Evolutionary conservation across 2,797 vertebrate species (phyloP).

Genomic region (Octomys mimax): DNA sequence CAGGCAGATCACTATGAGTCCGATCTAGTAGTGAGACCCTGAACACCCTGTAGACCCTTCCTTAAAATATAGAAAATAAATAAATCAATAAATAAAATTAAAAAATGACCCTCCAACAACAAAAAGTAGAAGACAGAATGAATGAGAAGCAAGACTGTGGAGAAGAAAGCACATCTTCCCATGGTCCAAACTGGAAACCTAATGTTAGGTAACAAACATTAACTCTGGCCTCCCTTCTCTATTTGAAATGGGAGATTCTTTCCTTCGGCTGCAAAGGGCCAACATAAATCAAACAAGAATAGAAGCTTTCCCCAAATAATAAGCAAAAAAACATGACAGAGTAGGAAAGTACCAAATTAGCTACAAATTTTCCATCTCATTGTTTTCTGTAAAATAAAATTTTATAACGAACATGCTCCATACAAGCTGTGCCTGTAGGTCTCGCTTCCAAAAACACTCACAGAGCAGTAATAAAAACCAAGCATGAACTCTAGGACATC

Average conservation of each 20-base stretch:
- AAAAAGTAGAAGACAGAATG: conserved; percentile 82
- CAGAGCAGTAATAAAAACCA: conserved; percentile 90
- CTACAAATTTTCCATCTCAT: conserved; percentile 88
- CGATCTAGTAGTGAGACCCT: too few relatives aligned
- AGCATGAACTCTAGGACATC: conserved; percentile 90
- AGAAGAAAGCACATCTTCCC: conserved; percentile 74
- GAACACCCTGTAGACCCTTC: too few relatives aligned
- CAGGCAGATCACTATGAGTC: too few relatives aligned
- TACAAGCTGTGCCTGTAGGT: conserved; percentile 89
- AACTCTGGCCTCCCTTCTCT: conserved; percentile 80
- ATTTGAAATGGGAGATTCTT: conserved; percentile 80
- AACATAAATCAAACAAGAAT: conserved; percentile 85
- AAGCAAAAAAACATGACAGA: conserved; percentile 85
- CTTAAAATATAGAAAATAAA: too few relatives aligned
- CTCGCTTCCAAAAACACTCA: conserved; percentile 89
- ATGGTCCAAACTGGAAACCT: conserved; percentile 75
- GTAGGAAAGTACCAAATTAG: conserved; percentile 86
- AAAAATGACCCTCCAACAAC: conserved; percentile 80
- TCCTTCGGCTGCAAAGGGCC: conserved; percentile 74
- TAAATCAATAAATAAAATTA: neutral
- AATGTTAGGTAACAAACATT: conserved; percentile 81
- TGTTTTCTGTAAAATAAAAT: conserved; percentile 91
- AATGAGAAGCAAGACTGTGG: conserved; percentile 77
- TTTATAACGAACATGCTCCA: conserved; percentile 88
- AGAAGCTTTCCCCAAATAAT: conserved; percentile 84